phyloP scores from a whole-genome alignment of 1,140 invertebrate species.

The Tribolium castaneum region DNA sequence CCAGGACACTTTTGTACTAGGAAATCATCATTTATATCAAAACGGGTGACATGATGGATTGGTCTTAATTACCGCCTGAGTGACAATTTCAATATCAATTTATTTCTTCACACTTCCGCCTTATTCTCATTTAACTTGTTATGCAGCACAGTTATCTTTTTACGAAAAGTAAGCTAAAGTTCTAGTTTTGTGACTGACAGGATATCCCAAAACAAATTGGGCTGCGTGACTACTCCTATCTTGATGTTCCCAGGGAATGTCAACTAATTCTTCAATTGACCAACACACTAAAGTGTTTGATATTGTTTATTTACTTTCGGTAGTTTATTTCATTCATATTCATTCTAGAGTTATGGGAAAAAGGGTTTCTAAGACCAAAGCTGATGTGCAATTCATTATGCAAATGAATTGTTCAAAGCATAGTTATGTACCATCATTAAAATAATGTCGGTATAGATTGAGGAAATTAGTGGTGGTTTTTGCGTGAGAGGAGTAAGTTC shows the following conservation, averaged over 20 bases:
- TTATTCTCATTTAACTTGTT: neutral
- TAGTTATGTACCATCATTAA: neutral
- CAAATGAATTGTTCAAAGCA: neutral
- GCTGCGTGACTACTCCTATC: neutral
- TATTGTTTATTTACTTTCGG: too few species aligned
- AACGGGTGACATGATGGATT: conserved; percentile 29
- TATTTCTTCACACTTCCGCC: conserved; percentile 7
- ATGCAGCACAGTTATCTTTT: neutral
- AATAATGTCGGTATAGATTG: neutral
- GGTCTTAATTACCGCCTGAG: conserved; percentile 31
- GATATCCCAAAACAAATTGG: neutral
- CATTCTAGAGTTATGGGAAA: neutral
- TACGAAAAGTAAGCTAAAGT: neutral
- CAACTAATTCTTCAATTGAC: neutral
- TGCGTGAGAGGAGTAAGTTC: neutral
- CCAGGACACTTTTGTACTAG: conserved; percentile 12
- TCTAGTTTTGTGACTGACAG: neutral
- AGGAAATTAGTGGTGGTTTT: neutral
- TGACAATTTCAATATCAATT: conserved; percentile 42
- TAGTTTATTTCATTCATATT: too few species aligned
- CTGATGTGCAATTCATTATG: neutral
- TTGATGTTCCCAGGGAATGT: neutral
- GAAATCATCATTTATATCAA: conserved; percentile 34
- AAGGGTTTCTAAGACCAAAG: neutral
- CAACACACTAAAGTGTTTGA: too few species aligned